phyloP scores from a whole-genome alignment of 2,113 vertebrate genomes.

The Ophiodon elongatus region DNA sequence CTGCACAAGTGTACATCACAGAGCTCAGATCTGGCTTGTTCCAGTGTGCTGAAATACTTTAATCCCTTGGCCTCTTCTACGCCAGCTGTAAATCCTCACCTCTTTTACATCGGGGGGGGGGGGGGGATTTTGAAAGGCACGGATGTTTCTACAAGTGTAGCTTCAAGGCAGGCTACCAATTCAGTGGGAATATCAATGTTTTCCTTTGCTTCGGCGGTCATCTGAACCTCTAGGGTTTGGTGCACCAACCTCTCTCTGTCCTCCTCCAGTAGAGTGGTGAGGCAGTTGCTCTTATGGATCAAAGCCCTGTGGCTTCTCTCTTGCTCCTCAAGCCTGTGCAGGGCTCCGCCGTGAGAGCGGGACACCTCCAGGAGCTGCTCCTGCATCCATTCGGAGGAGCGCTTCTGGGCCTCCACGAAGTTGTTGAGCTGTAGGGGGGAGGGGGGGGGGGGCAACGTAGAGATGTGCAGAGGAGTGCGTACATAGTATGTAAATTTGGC shows the following conservation, averaged over 20 bases:
- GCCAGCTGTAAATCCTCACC: conserved; percentile 54
- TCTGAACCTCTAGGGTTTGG: conserved; percentile 12
- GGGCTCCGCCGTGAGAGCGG: conserved; percentile 84
- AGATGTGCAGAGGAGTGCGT: neutral
- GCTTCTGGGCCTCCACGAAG: conserved; percentile 86
- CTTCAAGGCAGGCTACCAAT: conserved; percentile 18
- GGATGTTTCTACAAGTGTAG: conserved; percentile 37
- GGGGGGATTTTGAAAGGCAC: conserved; percentile 40
- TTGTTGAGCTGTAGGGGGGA: conserved; percentile 84
- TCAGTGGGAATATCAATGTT: conserved; percentile 45
- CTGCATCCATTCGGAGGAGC: conserved; percentile 84
- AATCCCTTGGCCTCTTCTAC: conserved; percentile 58
- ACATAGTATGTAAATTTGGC: neutral
- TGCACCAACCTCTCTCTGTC: conserved; percentile 90
- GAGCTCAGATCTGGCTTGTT: conserved; percentile 56
- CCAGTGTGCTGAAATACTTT: conserved; percentile 61
- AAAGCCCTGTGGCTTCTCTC: conserved; percentile 88
- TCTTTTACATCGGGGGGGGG: conserved; percentile 41
- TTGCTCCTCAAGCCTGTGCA: conserved; percentile 87
- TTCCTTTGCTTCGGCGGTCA: conserved; percentile 24
- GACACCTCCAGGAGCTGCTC: conserved; percentile 88
- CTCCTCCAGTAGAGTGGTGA: conserved; percentile 88
- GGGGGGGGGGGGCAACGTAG: neutral
- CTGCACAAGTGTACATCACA: conserved; percentile 60
- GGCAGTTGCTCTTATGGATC: conserved; percentile 87